phyloP scores from a whole-genome alignment of 2,888 invertebrate species.

The Protophormia terraenovae region DNA sequence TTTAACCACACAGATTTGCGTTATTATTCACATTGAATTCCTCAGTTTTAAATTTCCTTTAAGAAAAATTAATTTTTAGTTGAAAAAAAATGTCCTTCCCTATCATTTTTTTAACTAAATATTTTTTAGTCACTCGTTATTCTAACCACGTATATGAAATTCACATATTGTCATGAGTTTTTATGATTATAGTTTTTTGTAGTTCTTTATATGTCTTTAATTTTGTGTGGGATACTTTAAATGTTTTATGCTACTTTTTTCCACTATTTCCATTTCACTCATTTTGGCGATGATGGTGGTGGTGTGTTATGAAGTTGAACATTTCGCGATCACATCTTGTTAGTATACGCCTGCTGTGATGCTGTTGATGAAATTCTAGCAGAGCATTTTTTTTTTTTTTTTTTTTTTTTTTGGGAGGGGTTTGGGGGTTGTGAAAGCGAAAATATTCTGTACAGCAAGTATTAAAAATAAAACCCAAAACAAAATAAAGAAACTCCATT shows the following conservation, averaged over 20 bases:
- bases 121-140: neutral
- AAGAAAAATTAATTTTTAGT: too few species aligned
- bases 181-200: conserved; percentile 8
- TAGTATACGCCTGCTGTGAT: conserved; percentile 51
- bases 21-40: too few species aligned
- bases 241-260: neutral
- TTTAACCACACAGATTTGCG: too few species aligned
- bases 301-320: neutral
- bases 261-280: neutral
- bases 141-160: neutral
- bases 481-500: conserved; percentile 15
- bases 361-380: conserved; percentile 55
- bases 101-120: neutral
- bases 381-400: conserved; percentile 27
- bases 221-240: neutral
- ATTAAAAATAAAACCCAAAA: neutral
- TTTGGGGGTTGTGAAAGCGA: too few species aligned
- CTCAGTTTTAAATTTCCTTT: too few species aligned
- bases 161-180: conserved; percentile 9
- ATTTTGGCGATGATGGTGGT: neutral
- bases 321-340: conserved; percentile 19
- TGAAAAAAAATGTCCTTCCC: neutral
- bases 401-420: neutral
- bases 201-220: neutral
- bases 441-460: too few species aligned